These are phyloP conservation scores for Andrena chrysosceles DNA, from an alignment of 2,888 invertebrate genomes.

Conservation along the genomic window DNA sequence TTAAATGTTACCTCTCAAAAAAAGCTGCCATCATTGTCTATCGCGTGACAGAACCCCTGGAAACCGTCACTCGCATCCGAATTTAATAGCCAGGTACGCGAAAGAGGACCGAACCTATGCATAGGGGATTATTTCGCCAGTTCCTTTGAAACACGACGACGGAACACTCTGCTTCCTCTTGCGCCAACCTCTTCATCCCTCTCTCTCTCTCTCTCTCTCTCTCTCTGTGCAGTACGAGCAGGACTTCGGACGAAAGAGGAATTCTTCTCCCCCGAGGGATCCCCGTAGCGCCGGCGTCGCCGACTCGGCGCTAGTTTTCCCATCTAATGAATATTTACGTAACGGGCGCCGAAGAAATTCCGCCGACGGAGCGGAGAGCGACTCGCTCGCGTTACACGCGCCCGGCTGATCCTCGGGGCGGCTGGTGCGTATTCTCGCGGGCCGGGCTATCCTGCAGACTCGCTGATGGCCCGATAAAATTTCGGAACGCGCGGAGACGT, in stretches of 20 bases:
- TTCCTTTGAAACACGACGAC: constrained; percentile 63
- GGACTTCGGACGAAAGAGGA: constrained; percentile 49
- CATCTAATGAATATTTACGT: constrained; percentile 71
- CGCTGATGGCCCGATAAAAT: constrained; percentile 10
- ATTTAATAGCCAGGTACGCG: constrained; percentile 67
- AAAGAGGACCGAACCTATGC: constrained; percentile 67
- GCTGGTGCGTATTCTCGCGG: neutral
- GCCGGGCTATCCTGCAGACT: neutral
- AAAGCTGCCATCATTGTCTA: too few relatives aligned
- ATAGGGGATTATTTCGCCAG: constrained; percentile 72
- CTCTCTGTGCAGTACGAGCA: constrained; percentile 31
- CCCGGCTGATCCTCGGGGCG: constrained; percentile 2
- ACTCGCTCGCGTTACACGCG: constrained; percentile 10
- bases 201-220: constrained; percentile 7
- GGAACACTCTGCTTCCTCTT: constrained; percentile 18
- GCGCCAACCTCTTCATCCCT: constrained; percentile 1
- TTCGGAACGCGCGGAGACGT: neutral
- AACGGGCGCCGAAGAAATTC: constrained; percentile 62
- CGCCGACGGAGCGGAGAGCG: constrained; percentile 20
- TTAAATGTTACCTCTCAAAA: too few relatives aligned
- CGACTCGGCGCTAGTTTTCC: constrained; percentile 56
- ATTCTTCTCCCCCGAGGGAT: constrained; percentile 52
- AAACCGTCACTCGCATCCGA: constrained; percentile 65
- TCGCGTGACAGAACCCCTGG: constrained; percentile 31
- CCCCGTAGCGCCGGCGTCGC: constrained; percentile 40